Percentiles rank a stretch among this genome's conserved stretches.
These are phyloP conservation scores for Nasonia longicornis DNA, from an alignment of 1,140 invertebrate species.

Conservation along the genomic window DNA sequence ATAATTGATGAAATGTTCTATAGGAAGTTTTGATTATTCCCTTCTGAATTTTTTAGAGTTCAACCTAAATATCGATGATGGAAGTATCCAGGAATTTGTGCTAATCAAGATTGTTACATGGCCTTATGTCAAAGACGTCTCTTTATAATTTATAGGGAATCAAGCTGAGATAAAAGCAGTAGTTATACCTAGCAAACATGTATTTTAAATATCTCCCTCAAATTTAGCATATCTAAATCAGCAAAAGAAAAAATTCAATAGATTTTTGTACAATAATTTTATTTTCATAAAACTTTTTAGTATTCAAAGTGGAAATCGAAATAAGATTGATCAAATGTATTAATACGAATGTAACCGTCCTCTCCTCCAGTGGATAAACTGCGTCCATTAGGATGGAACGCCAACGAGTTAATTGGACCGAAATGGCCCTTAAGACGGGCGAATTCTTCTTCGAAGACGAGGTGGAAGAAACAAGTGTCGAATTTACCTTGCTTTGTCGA, in stretches of 20 bases:
- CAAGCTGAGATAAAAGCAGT: too few species aligned
- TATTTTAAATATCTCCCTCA: too few species aligned
- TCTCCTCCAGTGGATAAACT: constrained; percentile 98
- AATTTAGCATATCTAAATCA: not conserved
- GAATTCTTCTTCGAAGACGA: constrained; percentile 99
- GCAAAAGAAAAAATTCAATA: constrained; percentile 9
- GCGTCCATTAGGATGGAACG: constrained; percentile 98
- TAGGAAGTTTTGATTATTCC: not conserved
- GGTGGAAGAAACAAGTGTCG: constrained; percentile 97
- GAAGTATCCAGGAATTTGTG: not conserved
- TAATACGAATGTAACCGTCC: constrained; percentile 97
- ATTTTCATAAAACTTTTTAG: constrained; percentile 61
- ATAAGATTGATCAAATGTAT: constrained; percentile 96
- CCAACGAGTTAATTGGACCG: constrained; percentile 98
- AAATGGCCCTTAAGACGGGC: constrained; percentile 98
- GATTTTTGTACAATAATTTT: constrained; percentile 24
- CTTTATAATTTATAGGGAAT: too few species aligned
- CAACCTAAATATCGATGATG: not conserved
- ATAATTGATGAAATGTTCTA: not conserved
- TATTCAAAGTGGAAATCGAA: constrained; percentile 98
- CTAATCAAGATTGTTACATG: not conserved
- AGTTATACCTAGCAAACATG: too few species aligned
- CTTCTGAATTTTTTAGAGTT: not conserved
- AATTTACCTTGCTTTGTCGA: constrained; percentile 96
- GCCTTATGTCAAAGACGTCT: too few species aligned